Base-by-base conservation (phyloP, 2,888 invertebrate species). In the Ennomos fuscantarius region DNA sequence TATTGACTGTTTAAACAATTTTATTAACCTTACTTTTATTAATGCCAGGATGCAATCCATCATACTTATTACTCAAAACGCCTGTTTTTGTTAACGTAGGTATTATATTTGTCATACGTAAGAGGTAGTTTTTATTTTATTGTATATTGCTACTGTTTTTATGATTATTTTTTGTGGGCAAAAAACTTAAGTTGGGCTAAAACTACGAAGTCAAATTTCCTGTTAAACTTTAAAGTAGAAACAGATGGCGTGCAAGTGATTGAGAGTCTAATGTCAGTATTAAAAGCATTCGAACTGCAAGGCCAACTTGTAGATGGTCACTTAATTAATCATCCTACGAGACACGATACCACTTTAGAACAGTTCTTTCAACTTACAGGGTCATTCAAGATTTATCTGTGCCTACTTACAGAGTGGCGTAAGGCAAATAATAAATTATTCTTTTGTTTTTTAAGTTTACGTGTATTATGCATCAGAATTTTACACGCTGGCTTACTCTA, bases 1-100 rank as follows among this genome's bases (percentile, higher is more conserved):
- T 65, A 65, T 62, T 61, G 54, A 60, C 54, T 49, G 54, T 49
- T 54, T 48, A 55, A 68, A 56, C 39, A 35, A 47, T 36, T 44
- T 37, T 44, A 41, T 35, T 24, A 24, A 6, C 24, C 15, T 15
- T 15, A 15, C 15, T 24, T 6, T 24, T 3, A 24, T 57, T 58
- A 42, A 52, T 34, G 36, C 44, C 39, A 24, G 24, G 9, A 24
- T 24, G 24, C 24, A 6, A 5, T 24, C 24, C 5, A 24, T 24
- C 6, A 24, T 6, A 3, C 1, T 15, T 2, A 24, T n/a, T n/a
- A n/a, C n/a, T n/a, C n/a, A n/a, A n/a, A n/a, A n/a, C n/a, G n/a
- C n/a, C n/a, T n/a, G n/a, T n/a, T n/a, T n/a, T n/a, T 6, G 24
- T 1, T 24, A 24, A 15, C 1, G 6, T 24, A 24, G 5, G 5